Evolutionary conservation across 2,113 vertebrate species (phyloP), one percentile per base, ranked within the genome.

Genomic region (Xenopus borealis): DNA sequence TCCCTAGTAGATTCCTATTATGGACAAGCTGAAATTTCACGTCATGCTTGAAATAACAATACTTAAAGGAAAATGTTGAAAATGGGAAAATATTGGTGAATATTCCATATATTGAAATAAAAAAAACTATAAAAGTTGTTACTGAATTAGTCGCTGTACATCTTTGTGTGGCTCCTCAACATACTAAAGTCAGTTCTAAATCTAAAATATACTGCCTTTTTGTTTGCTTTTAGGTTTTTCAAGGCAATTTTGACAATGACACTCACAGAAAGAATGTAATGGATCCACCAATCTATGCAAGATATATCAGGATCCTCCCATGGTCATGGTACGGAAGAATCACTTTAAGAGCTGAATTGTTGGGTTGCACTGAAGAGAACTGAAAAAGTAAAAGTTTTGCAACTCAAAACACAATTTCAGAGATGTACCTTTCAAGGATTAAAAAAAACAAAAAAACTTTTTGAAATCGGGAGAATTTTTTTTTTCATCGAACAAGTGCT

Each of bases 271-370:
- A 99, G 92, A 99, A 98, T 0, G 94, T 97, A 85, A 95, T 99
- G 10, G 95, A 97, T 50, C 95, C 95, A 0, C 95, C 96, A 0
- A 93, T 99, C 89, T 89, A 92, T 0, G 91, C 96, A 18, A 92
- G 92, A 63, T 89, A 95, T 62, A 30, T 99, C 78, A 89, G 97
- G 84, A 95, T 99, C 85, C 92, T 98, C 8, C 97, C 97, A 0
- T 99, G 97, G 97, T 99, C 97, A 0, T 99, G 97, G 97, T 99
- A 99, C 0, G 95, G 96, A 73, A 91, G 96, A 79, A 99, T 99
- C 91, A 99, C 97, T 44, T 90, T 99, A 91, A 89, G 97, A 59
- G 93, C 89, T 0, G 97, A 99, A 90, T 87, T 99, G 73, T 92
- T 99, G 67, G 97, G 97, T 83, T 99, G 97, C 85, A 88, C 92